These are phyloP conservation scores for Cataglyphis altisquamis DNA, from an alignment of 2,888 invertebrate species.

Conservation along the genomic window DNA sequence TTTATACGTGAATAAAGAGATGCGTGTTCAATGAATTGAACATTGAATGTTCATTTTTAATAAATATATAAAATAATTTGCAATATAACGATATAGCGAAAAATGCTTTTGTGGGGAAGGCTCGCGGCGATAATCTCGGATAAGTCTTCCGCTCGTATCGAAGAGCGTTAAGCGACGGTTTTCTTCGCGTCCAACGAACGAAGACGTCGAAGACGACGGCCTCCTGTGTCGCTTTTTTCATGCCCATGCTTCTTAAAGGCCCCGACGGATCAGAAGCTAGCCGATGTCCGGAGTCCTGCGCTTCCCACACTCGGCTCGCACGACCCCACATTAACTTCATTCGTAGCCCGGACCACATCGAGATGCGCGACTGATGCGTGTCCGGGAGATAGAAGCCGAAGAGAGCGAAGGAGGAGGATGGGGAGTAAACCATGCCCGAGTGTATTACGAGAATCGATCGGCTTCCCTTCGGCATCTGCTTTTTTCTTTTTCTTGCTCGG, in stretches of 20 bases:
- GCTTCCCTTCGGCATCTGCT: slow-evolving; percentile 63
- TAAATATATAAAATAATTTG: slow-evolving; percentile 3
- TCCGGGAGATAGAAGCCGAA: slow-evolving; percentile 72
- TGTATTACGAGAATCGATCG: slow-evolving; percentile 78
- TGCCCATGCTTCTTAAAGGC: slow-evolving; percentile 50
- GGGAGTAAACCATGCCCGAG: slow-evolving; percentile 68
- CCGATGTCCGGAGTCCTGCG: slow-evolving; percentile 51
- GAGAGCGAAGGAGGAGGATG: slow-evolving; percentile 56
- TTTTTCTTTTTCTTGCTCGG: slow-evolving; percentile 54
- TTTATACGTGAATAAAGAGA: not conserved
- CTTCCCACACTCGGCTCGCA: slow-evolving; percentile 84
- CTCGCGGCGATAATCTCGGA: slow-evolving; percentile 25
- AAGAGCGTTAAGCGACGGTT: slow-evolving; percentile 41
- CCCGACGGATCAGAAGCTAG: slow-evolving; percentile 44
- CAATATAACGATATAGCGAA: not conserved
- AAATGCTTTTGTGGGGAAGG: slow-evolving; percentile 12
- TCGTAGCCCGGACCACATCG: slow-evolving; percentile 74
- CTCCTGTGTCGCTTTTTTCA: slow-evolving; percentile 49
- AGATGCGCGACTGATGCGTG: slow-evolving; percentile 84
- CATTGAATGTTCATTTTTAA: not conserved
- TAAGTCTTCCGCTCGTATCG: slow-evolving; percentile 17
- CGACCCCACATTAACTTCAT: slow-evolving; percentile 82
- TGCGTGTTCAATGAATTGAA: not conserved
- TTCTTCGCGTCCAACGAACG: slow-evolving; percentile 48
- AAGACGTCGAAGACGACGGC: slow-evolving; percentile 44